Percentiles rank a stretch among this genome's conserved stretches.
phyloP scores from a whole-genome alignment of 2,888 invertebrate genomes.

The Drosophila incognita region DNA sequence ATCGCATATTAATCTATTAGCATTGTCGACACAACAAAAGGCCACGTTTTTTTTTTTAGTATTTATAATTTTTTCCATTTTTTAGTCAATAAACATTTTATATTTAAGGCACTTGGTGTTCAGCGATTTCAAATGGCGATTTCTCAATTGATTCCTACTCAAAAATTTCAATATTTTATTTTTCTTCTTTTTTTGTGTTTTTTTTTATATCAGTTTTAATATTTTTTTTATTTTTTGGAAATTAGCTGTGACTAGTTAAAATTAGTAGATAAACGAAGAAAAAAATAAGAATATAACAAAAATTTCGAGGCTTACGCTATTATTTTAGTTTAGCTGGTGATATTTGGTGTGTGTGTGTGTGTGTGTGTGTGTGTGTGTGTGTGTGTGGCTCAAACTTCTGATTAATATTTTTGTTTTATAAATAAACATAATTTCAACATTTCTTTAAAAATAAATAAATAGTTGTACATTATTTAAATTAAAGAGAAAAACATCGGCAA shows the following conservation, averaged over 20 bases:
- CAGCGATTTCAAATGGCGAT: slow-evolving; percentile 43
- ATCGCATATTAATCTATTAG: slow-evolving; percentile 45
- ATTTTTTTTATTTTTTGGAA: slow-evolving; percentile 66
- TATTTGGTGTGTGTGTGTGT: slow-evolving; percentile 44
- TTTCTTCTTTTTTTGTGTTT: slow-evolving; percentile 20
- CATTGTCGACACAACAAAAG: slow-evolving; percentile 54
- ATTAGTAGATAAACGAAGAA: slow-evolving; percentile 75
- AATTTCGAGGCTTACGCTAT: slow-evolving; percentile 46
- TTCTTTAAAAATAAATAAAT: slow-evolving; percentile 80
- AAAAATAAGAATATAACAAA: slow-evolving; percentile 48
- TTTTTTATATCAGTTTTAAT: slow-evolving; percentile 10
- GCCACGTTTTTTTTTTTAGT: slow-evolving; percentile 45
- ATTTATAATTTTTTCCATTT: slow-evolving; percentile 19
- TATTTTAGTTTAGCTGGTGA: slow-evolving; percentile 31
- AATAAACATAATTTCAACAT: slow-evolving; percentile 78
- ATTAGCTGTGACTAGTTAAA: slow-evolving; percentile 81
- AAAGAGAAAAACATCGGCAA: slow-evolving; percentile 63
- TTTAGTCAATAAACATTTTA: slow-evolving; percentile 57
- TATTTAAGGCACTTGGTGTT: slow-evolving; percentile 73
- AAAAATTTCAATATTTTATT: slow-evolving; percentile 16
- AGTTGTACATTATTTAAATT: slow-evolving; percentile 72
- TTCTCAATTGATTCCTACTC: slow-evolving; percentile 15
- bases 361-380: slow-evolving; percentile 42
- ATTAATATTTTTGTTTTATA: slow-evolving; percentile 57
- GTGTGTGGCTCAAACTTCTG: slow-evolving; percentile 42